phyloP scores from a whole-genome alignment of 2,888 invertebrate genomes.

The Caenorhabditis sp. region DNA sequence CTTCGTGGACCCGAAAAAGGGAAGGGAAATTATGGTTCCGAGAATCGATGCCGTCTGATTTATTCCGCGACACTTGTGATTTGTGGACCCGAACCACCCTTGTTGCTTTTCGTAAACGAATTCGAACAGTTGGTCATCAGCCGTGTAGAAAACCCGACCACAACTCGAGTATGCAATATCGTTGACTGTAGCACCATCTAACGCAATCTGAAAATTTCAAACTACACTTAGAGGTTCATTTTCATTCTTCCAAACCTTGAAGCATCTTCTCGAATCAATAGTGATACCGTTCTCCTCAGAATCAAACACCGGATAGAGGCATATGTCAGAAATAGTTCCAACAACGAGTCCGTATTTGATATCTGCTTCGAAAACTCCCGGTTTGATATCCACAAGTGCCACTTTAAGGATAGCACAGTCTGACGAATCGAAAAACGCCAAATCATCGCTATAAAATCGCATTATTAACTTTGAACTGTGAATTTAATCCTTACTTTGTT shows the following conservation, averaged over 20 bases:
- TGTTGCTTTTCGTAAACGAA: slow-evolving; percentile 89
- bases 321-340: slow-evolving; percentile 95
- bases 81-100: slow-evolving; percentile 84
- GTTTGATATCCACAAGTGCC: slow-evolving; percentile 91
- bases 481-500: slow-evolving; percentile 87
- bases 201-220: slow-evolving; percentile 65
- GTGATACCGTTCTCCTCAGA: slow-evolving; percentile 51
- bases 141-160: slow-evolving; percentile 95
- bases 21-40: slow-evolving; percentile 68
- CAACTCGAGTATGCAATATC: slow-evolving; percentile 89
- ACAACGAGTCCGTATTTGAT: slow-evolving; percentile 94
- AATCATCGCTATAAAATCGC: slow-evolving; percentile 88
- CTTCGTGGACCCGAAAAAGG: slow-evolving; percentile 77
- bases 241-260: slow-evolving; percentile 86
- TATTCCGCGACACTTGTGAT: slow-evolving; percentile 94
- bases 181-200: slow-evolving; percentile 78
- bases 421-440: slow-evolving; percentile 96
- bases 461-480: neutral
- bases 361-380: slow-evolving; percentile 86
- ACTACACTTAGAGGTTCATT: neutral
- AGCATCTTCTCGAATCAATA: slow-evolving; percentile 85
- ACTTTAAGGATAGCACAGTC: slow-evolving; percentile 95
- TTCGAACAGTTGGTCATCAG: slow-evolving; percentile 96
- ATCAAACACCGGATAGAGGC: slow-evolving; percentile 89
- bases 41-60: slow-evolving; percentile 89